Base-by-base conservation (phyloP, 2,113 vertebrate species). In the Paralichthys olivaceus region DNA sequence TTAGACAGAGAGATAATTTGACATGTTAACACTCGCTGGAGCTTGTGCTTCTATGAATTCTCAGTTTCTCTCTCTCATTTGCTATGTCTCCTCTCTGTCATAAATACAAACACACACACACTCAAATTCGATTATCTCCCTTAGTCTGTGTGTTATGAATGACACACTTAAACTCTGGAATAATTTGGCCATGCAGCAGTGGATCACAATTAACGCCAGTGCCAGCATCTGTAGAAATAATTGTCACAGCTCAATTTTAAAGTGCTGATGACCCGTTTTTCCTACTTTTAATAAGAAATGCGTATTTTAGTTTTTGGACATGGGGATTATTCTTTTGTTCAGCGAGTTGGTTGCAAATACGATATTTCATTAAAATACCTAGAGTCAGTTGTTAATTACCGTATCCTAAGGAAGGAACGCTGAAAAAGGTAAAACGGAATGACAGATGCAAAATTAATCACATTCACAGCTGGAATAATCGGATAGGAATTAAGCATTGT, bases 1-100 rank as follows among this genome's bases (percentile, higher is more conserved):
- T 87, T 88, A 89, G 73, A 89, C 85, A 87, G 77, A 89, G 84
- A 85, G 86, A 87, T 90, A 89, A 91, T 91, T 88, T 88, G 79
- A 88, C 87, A 90, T 81, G 83, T 89, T 88, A 91, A 83, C 83
- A 89, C 72, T 81, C 74, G 75, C 67, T 85, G 87, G 75, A 84
- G 87, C 84, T 85, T 80, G 76, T 87, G 77, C 79, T 66, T 75
- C 78, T 71, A 84, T 79, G 64, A 84, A 81, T 82, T 84, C 71
- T 80, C 81, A 57, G 26, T 87, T 67, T 88, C 56, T 58, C 56
- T 58, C 26, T 58, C 57, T 59, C 57, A 4, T 77, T 84, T 66
- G 58, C 61, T 65, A 55, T 53, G 56, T 54, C 29, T 67, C 37
- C 28, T 43, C 28, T 60, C 65, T 74, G 8, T 65, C 70, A 43